phyloP scores from a whole-genome alignment of 1,140 invertebrate species.

The Coptotermes formosanus region DNA sequence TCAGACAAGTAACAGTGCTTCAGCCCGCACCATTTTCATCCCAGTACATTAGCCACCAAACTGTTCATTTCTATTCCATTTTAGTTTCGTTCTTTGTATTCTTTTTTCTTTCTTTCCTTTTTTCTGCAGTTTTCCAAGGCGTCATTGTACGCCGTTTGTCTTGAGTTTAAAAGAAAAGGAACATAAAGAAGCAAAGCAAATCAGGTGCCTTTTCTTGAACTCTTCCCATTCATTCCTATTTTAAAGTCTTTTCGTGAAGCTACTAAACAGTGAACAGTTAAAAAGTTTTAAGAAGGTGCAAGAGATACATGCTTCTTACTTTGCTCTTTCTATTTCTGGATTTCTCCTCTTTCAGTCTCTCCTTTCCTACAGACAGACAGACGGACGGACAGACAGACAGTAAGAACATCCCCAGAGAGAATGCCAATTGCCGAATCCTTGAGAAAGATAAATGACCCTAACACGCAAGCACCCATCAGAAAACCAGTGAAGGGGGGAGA shows the following conservation, averaged over 20 bases:
- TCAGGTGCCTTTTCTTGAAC: neutral
- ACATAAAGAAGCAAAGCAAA: neutral
- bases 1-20: neutral
- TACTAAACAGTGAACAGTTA: constrained; percentile 9
- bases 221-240: neutral
- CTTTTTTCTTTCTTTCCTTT: neutral
- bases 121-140: neutral
- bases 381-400: neutral
- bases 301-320: neutral
- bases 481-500: neutral
- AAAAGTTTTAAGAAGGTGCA: constrained; percentile 1
- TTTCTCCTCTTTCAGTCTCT: neutral
- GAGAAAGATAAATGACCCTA: constrained; percentile 8
- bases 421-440: constrained; percentile 14
- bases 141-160: neutral
- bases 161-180: neutral
- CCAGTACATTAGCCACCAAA: constrained; percentile 18
- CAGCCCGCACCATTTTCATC: neutral
- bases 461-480: neutral
- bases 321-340: neutral
- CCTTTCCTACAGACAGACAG: neutral
- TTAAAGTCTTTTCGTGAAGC: constrained; percentile 5
- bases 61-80: constrained; percentile 8
- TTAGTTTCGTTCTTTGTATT: neutral
- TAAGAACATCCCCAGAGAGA: neutral